Base-by-base conservation (phyloP, 2,797 vertebrate species). In the Sebastes glaucus region DNA sequence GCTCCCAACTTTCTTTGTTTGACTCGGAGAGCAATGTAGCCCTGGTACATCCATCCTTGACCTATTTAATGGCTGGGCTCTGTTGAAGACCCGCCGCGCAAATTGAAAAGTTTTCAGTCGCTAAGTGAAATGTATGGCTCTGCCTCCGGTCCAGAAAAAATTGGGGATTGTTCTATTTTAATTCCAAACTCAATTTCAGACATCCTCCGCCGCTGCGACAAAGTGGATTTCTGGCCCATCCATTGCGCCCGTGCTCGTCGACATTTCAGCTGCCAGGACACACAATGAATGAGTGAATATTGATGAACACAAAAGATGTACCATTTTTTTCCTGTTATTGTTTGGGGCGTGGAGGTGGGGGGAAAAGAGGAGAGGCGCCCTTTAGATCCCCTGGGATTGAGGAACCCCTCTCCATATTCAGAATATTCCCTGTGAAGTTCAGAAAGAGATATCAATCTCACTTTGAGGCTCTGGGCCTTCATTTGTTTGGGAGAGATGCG, bases 401-500 rank as follows among this genome's bases (percentile, higher is more conserved):
- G 89, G 90, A 93, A 95, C 88, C 94, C 94, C 92, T 92, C 93
- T 96, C 94, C 95, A 95, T 97, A 97, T 97, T 97, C 96, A 96
- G 93, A 97, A 96, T 96, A 96, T 93, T 95, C 96, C 93, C 94
- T 93, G 94, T 96, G 95, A 97, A 97, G 94, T 95, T 96, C 93
- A 94, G 94, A 95, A 95, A 95, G 95, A 96, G 95, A 96, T 97
- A 97, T 97, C 97, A 97, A 97, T 98, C 97, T 98, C 96, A 97
- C 96, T 98, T 96, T 97, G 95, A 96, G 92, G 89, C 93, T 83
- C 93, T 87, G 87, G 91, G 95, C 88, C 94, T 96, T 96, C 95
- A 97, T 97, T 97, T 97, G 96, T 97, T 97, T 96, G 96, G 83
- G 94, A 92, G 91, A 95, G 92, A 96, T 92, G 95, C 85, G 92